Conservation (phyloP, 2,113 vertebrate species). For the Dicentrarchus labrax region DNA sequence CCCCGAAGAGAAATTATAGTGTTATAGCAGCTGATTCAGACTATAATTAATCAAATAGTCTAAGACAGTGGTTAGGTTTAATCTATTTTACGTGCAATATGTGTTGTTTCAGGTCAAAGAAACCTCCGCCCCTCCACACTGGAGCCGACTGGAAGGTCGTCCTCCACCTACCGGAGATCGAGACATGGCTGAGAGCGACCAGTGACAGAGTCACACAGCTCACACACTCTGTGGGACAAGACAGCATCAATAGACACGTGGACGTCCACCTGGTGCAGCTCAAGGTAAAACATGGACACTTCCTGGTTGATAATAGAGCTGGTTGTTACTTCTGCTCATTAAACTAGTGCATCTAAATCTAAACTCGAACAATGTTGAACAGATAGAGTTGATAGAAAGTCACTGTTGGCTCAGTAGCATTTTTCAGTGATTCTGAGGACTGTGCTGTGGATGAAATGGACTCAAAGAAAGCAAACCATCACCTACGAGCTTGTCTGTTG, state of each 20-base stretch:
- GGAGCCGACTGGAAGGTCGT: conserved; percentile 98
- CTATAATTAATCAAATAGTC: not conserved
- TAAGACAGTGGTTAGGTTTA: not conserved
- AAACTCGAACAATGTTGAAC: no score
- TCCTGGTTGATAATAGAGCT: not conserved
- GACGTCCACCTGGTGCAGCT: conserved; percentile 97
- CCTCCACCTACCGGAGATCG: conserved; percentile 96
- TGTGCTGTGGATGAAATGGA: no score
- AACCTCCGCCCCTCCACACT: conserved; percentile 93
- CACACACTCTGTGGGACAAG: conserved; percentile 93
- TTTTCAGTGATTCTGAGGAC: no score
- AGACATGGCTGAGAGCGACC: conserved; percentile 94
- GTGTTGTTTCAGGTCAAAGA: conserved; percentile 77
- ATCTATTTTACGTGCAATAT: no score
- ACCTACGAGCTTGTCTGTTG: no score
- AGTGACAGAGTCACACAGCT: conserved; percentile 93
- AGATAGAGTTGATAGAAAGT: no score
- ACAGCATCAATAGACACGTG: conserved; percentile 91
- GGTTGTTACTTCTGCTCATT: no score
- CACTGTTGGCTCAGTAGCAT: no score
- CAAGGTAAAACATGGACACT: conserved; percentile 86
- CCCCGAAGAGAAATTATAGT: no score
- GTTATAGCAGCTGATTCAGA: no score
- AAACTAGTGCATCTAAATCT: no score
- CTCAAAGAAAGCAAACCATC: no score